phyloP scores from a whole-genome alignment of 2,113 vertebrate species.

The Fregata magnificens region DNA sequence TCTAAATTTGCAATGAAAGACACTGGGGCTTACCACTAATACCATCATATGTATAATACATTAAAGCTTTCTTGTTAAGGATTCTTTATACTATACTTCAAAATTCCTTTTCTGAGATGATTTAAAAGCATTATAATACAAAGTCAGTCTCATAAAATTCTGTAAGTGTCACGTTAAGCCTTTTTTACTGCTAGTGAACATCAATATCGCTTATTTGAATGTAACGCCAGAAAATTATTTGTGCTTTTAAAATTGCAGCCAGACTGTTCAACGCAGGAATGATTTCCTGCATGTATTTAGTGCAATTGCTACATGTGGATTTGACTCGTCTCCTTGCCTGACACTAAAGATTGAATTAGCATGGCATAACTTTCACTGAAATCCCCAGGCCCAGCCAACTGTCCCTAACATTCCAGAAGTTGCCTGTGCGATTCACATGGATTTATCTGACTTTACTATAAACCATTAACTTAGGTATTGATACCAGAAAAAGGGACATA shows the following conservation, averaged over 20 bases:
- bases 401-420: background rate
- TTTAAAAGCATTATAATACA: background rate
- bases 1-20: background rate
- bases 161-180: background rate
- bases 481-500: background rate
- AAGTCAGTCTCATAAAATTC: constrained; percentile 18
- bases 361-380: background rate
- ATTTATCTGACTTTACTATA: background rate
- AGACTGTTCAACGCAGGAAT: background rate
- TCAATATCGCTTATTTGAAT: background rate
- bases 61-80: constrained; percentile 26
- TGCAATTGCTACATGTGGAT: background rate
- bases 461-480: background rate
- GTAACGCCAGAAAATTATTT: constrained; percentile 17
- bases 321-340: background rate
- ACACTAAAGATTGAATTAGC: background rate
- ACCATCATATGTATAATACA: background rate
- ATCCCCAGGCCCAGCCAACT: background rate
- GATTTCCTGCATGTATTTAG: background rate
- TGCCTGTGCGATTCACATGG: background rate
- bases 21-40: background rate
- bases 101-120: background rate
- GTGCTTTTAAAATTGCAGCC: constrained; percentile 6
- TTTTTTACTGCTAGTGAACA: constrained; percentile 11
- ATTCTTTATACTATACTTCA: background rate